These are phyloP conservation scores for Symphodus melops DNA, from an alignment of 2,113 vertebrate genomes.

Conservation along the genomic window DNA sequence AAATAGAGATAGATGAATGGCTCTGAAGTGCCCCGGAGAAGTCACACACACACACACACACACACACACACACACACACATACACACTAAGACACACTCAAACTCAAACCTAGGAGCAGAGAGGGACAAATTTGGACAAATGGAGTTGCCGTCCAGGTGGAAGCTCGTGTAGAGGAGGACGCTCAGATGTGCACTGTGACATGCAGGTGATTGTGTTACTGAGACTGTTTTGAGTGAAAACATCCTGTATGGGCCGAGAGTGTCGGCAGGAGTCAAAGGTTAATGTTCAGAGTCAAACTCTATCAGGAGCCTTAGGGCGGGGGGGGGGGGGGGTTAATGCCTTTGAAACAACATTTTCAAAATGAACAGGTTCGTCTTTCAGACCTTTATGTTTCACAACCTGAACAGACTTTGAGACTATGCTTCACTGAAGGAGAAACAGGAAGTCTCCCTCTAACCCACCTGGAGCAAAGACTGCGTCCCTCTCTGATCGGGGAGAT, in stretches of 20 bases:
- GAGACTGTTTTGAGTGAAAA: constrained; percentile 67
- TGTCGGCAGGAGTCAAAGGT: constrained; percentile 39
- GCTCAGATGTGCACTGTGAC: no score
- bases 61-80: constrained; percentile 40
- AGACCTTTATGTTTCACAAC: no score
- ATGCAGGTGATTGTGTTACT: constrained; percentile 54
- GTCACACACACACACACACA: constrained; percentile 13
- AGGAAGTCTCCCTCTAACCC: no score
- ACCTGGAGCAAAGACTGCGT: no score
- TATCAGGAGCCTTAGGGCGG: constrained; percentile 48
- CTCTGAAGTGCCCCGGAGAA: constrained; percentile 60
- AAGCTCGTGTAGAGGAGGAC: not conserved
- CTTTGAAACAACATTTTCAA: constrained; percentile 1
- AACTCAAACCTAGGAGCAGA: no score
- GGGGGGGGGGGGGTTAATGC: constrained; percentile 10
- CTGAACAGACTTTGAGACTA: no score
- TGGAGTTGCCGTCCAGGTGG: not conserved
- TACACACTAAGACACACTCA: no score
- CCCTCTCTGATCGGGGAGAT: no score
- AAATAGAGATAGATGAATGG: constrained; percentile 52
- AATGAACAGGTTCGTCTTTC: no score
- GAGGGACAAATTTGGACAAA: no score
- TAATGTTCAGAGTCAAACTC: constrained; percentile 54
- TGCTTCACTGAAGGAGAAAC: no score
- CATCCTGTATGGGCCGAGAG: constrained; percentile 54